Evolutionary conservation across 2,888 invertebrate genomes (phyloP).

Genomic region (Diplazon laetatorius): DNA sequence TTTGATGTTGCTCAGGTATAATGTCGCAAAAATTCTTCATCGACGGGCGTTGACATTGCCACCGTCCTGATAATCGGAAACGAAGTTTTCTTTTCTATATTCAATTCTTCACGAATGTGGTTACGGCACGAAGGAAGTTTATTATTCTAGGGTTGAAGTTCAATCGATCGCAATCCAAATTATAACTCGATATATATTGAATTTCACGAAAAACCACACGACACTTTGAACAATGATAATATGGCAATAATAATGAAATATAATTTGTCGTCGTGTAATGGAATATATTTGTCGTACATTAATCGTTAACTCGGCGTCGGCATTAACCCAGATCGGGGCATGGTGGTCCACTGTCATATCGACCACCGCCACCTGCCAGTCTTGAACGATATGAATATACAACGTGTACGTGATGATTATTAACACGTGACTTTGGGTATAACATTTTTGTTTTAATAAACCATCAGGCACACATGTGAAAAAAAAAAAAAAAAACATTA

Average conservation of each 20-base stretch:
- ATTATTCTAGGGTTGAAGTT: too few species aligned
- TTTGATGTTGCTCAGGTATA: too few species aligned
- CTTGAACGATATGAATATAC: background rate
- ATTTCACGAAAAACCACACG: background rate
- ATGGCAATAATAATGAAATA: background rate
- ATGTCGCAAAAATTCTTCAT: too few species aligned
- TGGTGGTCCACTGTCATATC: slow-evolving; percentile 50
- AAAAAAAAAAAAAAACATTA: background rate
- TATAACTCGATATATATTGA: too few species aligned
- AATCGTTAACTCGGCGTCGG: slow-evolving; percentile 63
- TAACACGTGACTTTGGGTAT: background rate
- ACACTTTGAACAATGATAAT: background rate
- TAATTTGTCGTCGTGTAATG: background rate
- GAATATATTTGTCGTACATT: slow-evolving; percentile 66
- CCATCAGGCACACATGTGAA: background rate
- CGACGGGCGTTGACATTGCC: too few species aligned
- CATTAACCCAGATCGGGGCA: slow-evolving; percentile 67
- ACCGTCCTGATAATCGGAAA: too few species aligned
- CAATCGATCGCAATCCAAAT: too few species aligned
- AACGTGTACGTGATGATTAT: background rate
- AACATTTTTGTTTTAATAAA: too few species aligned
- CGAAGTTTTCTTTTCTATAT: too few species aligned
- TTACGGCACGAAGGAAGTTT: too few species aligned
- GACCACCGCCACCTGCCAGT: slow-evolving; percentile 4
- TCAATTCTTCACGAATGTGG: too few species aligned